Evolutionary conservation across 30 jellyfish, hydroid and myxozoan genomes (phyloP).

Genomic region (Euphysa ruthae): DNA sequence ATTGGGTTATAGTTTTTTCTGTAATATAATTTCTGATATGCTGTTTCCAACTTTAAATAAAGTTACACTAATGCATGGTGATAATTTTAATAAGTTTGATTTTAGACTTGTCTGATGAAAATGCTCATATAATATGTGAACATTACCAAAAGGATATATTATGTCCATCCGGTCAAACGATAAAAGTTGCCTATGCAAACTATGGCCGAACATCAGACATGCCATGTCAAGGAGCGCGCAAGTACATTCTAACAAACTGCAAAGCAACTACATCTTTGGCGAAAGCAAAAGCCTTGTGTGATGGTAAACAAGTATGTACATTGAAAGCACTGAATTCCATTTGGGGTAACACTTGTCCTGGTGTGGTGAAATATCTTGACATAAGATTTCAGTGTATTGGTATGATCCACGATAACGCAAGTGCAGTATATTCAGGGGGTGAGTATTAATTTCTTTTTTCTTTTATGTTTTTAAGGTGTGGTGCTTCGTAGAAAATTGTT

Average conservation of each 20-base stretch:
- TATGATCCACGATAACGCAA: not conserved
- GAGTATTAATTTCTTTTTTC: no score
- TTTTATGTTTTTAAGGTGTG: no score
- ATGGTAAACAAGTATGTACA: constrained; percentile 30
- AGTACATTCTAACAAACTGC: constrained; percentile 22
- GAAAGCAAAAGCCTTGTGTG: constrained; percentile 26
- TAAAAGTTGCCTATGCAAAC: constrained; percentile 36
- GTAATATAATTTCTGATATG: no score
- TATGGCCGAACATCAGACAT: constrained; percentile 53
- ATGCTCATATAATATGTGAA: constrained; percentile 44
- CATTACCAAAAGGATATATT: constrained; percentile 30
- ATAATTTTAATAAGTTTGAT: not conserved
- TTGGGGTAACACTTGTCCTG: constrained; percentile 60
- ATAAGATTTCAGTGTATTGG: constrained; percentile 36
- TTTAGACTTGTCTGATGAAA: constrained; percentile 31
- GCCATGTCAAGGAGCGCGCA: constrained; percentile 56
- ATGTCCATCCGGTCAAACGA: constrained; percentile 40
- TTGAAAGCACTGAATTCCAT: constrained; percentile 38
- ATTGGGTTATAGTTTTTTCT: no score
- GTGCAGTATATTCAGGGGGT: constrained; percentile 22
- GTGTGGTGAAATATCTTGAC: constrained; percentile 42
- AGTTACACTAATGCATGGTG: not conserved
- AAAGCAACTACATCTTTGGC: constrained; percentile 7
- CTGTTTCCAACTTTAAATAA: not conserved
- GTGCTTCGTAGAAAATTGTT: no score